A percentile compares a stretch with the other conserved stretches of the same genome.
These are phyloP conservation scores for Cyclophora albipunctata DNA, from an alignment of 2,888 invertebrate genomes.

Conservation along the genomic window DNA sequence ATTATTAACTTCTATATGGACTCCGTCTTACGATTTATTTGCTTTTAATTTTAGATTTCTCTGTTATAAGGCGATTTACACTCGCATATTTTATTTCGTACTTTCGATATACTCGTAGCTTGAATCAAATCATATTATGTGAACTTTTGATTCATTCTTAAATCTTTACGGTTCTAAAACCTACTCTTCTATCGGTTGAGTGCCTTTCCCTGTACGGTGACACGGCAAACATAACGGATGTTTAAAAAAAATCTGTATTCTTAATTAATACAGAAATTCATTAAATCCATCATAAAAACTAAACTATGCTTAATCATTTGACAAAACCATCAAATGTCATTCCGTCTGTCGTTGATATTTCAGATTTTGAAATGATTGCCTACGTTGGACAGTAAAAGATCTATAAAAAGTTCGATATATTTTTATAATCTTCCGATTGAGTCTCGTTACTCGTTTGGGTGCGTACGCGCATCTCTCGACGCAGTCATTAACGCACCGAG, in stretches of 20 bases:
- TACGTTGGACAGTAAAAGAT: constrained; percentile 37
- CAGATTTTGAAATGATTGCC: constrained; percentile 36
- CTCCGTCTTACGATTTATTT: no score
- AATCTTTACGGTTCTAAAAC: no score
- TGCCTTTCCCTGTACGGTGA: no score
- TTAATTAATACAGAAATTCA: no score
- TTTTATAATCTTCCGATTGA: constrained; percentile 43
- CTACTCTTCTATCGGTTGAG: no score
- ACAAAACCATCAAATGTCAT: constrained; percentile 19
- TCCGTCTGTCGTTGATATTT: constrained; percentile 18
- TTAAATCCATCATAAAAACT: constrained; percentile 6
- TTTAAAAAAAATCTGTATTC: no score
- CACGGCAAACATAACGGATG: no score
- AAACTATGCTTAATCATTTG: constrained; percentile 16
- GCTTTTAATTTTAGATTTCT: no score
- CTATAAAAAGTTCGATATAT: constrained; percentile 44
- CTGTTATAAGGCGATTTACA: no score
- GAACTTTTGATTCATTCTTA: no score
- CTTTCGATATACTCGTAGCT: no score
- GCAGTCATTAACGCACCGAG: constrained; percentile 59
- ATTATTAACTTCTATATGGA: neutral
- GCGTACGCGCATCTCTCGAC: constrained; percentile 55
- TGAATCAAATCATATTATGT: no score
- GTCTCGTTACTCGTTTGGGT: constrained; percentile 41
- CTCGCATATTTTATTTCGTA: constrained; percentile 5